Percentiles rank a stretch among this genome's conserved stretches.
Evolutionary conservation across 2,113 vertebrate species (phyloP).

Genomic region (Corythoichthys haematopterus): DNA sequence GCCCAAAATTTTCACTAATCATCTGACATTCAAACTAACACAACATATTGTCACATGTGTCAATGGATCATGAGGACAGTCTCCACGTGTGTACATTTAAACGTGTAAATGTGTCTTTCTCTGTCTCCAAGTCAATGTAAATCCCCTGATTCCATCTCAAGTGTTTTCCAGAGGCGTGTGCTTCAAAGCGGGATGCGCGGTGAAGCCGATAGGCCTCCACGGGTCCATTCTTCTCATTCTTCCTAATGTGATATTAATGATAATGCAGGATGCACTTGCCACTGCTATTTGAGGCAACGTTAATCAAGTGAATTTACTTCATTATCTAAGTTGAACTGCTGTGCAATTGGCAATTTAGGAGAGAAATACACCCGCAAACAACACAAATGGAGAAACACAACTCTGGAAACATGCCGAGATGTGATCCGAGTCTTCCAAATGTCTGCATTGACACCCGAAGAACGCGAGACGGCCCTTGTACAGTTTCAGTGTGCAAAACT

Average conservation of each 20-base stretch:
- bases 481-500: conserved; percentile 53
- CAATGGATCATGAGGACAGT: background rate
- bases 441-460: conserved; percentile 29
- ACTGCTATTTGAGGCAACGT: background rate
- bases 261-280: background rate
- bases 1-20: background rate
- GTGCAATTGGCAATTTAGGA: background rate
- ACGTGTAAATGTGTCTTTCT: background rate
- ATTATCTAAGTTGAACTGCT: background rate
- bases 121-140: background rate
- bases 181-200: background rate
- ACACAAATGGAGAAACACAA: background rate
- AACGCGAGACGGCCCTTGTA: conserved; percentile 46
- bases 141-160: background rate
- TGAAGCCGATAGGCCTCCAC: background rate
- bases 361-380: background rate
- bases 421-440: conserved; percentile 69
- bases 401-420: conserved; percentile 42
- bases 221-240: background rate
- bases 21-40: conserved; percentile 8
- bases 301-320: conserved; percentile 1
- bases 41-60: conserved; percentile 6
- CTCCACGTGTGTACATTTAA: background rate
- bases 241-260: conserved; percentile 7
- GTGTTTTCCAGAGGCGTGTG: background rate